Evolutionary conservation across 2,113 vertebrate species (phyloP), one percentile per base, ranked within the genome.

Genomic region (Serranochromis macrocephalus): DNA sequence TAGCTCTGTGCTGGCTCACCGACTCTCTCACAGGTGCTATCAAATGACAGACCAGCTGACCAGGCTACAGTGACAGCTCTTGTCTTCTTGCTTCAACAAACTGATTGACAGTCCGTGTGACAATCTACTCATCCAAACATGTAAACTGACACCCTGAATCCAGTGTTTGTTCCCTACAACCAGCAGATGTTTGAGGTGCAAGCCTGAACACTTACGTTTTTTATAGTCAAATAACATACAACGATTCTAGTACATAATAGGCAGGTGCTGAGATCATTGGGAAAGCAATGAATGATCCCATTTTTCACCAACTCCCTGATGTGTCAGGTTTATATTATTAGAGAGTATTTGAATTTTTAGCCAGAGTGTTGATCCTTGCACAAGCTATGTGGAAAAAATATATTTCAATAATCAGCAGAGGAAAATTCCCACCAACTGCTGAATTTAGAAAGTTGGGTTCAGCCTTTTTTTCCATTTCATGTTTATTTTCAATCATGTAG

Each of bases 21-120:
- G 61, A 9, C 63, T 83, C 87, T 85, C 83, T 89, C 33, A 33
- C 84, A 83, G 73, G 71, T 91, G 73, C 83, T 93, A 94, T 95
- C 95, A 54, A 83, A 94, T 96, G 91, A 94, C 94, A 92, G 57
- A 92, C 24, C 80, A 88, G 57, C 92, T 92, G 89, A 93, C 90
- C 81, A 45, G 66, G 75, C 89, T 86, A 84, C 53, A 63, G 78
- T 88, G 55, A 89, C 68, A 79, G 61, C 79, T 86, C 49, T 47
- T 78, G 29, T 80, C 78, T 68, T 81, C 47, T 49, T 85, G 85
- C 78, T 79, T 73, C 79, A 91, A 81, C 81, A 81, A 82, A 7
- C 31, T 86, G 73, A 91, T 53, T 80, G 81, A 80, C 42, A 88
- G 29, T 81, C 83, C 10, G 29, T 73, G 61, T 91, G 75, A 89